Evolutionary conservation across 2,888 invertebrate genomes (phyloP).

Genomic region (Strigamia transsilvanica): DNA sequence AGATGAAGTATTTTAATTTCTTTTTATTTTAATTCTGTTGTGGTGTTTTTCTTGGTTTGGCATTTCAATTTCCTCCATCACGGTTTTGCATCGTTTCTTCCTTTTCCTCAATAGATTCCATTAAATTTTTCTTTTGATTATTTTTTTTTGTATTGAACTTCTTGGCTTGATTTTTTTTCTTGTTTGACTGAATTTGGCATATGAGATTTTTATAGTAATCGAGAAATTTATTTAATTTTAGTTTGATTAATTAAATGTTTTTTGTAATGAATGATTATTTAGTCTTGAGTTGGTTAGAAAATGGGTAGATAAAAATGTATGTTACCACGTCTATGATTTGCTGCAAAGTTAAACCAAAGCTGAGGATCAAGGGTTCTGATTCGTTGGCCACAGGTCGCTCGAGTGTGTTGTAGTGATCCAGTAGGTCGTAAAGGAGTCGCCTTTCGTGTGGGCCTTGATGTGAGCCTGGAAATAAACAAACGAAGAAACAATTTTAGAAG

Average conservation of each 20-base stretch:
- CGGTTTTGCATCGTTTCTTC: background rate
- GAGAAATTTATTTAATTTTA: background rate
- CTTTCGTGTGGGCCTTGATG: constrained; percentile 91
- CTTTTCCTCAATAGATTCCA: background rate
- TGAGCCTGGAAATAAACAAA: constrained; percentile 71
- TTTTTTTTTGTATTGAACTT: background rate
- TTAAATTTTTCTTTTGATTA: background rate
- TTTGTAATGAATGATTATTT: background rate
- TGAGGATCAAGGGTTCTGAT: constrained; percentile 93
- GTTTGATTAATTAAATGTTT: background rate
- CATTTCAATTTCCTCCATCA: constrained; percentile 33
- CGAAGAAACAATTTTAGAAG: background rate
- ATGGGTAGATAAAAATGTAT: background rate
- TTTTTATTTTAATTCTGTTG: background rate
- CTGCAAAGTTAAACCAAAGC: constrained; percentile 96
- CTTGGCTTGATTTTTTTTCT: background rate
- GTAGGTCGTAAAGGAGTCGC: constrained; percentile 86
- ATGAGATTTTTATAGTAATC: no score
- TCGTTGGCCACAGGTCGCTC: constrained; percentile 95
- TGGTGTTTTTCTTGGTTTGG: background rate
- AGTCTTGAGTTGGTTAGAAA: background rate
- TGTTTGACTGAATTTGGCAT: background rate
- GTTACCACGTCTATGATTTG: constrained; percentile 97
- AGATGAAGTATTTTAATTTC: background rate
- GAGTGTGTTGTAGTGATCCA: constrained; percentile 92